Conservation (phyloP, 2,113 vertebrate species). For the Ageneiosus marmoratus region DNA sequence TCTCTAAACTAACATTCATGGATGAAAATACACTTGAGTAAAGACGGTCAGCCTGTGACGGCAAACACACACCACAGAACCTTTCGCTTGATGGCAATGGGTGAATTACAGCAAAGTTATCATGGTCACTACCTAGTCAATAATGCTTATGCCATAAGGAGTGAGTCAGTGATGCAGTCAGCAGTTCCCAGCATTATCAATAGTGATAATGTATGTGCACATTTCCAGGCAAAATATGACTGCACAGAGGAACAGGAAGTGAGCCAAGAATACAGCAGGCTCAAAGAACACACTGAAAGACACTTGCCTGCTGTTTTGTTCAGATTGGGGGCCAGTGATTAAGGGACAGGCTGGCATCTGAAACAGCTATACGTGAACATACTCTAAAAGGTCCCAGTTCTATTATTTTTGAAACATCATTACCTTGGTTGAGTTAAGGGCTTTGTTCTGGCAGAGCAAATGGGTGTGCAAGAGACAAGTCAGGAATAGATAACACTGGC, state of each 20-base stretch:
- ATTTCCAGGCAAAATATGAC: slow-evolving; percentile 7
- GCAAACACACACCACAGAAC: slow-evolving; percentile 55
- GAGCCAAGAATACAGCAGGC: not conserved
- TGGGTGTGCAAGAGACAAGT: not conserved
- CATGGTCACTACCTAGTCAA: not conserved
- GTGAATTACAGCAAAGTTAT: not conserved
- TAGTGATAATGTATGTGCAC: not conserved
- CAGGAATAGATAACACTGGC: slow-evolving; percentile 8
- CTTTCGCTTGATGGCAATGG: slow-evolving; percentile 17
- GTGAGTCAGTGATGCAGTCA: not conserved
- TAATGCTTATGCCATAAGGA: not conserved
- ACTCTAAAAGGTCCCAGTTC: not conserved
- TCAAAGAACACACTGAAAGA: not conserved
- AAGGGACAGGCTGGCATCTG: not conserved
- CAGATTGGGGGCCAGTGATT: slow-evolving; percentile 2
- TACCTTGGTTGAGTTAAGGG: not conserved
- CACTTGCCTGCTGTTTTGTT: slow-evolving; percentile 5
- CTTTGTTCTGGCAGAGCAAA: not conserved
- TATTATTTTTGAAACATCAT: not conserved
- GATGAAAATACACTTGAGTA: slow-evolving; percentile 48
- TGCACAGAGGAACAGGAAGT: not conserved
- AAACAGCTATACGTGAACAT: not conserved
- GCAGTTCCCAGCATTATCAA: slow-evolving; percentile 3
- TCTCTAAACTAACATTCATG: not conserved
- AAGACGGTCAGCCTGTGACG: slow-evolving; percentile 44